phyloP scores from a whole-genome alignment of 2,113 vertebrate species.

The Ceuthmochares aereus region DNA sequence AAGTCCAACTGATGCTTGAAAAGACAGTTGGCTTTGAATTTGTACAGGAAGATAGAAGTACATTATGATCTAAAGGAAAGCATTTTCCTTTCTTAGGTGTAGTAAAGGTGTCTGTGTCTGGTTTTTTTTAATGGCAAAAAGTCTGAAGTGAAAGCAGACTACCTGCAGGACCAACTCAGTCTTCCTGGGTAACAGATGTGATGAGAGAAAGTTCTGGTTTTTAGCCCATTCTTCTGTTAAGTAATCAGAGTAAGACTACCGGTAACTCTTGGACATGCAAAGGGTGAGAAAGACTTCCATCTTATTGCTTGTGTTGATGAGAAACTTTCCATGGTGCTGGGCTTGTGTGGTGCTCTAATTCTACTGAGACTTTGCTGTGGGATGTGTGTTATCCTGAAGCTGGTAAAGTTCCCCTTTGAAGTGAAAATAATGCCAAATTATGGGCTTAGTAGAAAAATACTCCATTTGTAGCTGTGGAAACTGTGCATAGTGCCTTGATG shows the following conservation, averaged over 20 bases:
- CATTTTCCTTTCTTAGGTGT: neutral
- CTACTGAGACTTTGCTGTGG: neutral
- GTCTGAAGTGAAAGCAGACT: neutral
- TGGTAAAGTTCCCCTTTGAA: neutral
- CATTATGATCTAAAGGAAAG: neutral
- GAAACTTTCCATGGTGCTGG: neutral
- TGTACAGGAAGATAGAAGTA: neutral
- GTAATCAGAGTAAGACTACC: neutral
- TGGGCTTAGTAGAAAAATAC: neutral
- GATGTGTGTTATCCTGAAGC: neutral
- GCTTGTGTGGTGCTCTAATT: neutral
- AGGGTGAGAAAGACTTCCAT: neutral
- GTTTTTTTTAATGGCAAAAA: neutral
- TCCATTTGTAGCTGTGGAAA: neutral
- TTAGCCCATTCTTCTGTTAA: neutral
- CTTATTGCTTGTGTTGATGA: neutral
- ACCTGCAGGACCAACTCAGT: neutral
- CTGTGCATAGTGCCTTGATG: neutral
- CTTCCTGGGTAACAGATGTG: neutral
- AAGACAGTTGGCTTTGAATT: neutral
- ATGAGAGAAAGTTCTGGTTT: neutral
- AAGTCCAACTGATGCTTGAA: neutral
- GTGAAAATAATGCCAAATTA: neutral
- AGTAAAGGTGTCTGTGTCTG: neutral
- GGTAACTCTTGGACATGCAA: neutral